These are phyloP conservation scores for Muntiacus reevesi DNA, from an alignment of 2,113 vertebrate genomes.

Conservation along the genomic window DNA sequence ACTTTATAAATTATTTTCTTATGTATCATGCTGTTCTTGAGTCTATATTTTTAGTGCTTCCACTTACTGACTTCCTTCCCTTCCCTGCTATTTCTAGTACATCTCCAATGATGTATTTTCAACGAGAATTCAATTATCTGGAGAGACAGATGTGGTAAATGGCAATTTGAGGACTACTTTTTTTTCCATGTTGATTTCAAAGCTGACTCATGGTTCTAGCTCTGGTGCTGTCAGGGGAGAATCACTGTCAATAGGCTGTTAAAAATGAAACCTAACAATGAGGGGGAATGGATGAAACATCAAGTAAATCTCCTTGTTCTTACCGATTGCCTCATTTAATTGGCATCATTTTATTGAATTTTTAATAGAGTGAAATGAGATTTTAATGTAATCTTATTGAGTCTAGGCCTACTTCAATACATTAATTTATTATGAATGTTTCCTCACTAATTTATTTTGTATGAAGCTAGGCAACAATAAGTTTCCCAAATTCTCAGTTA, in stretches of 20 bases:
- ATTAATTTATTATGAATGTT: constrained; percentile 81
- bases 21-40: neutral
- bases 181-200: constrained; percentile 45
- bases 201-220: constrained; percentile 65
- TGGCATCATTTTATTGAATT: constrained; percentile 79
- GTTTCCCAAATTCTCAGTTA: constrained; percentile 52
- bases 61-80: neutral
- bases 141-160: constrained; percentile 70
- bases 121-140: constrained; percentile 65
- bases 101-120: constrained; percentile 54
- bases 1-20: constrained; percentile 63
- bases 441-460: constrained; percentile 75
- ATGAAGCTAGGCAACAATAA: constrained; percentile 58
- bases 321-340: constrained; percentile 77
- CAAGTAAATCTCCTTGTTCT: constrained; percentile 75
- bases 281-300: constrained; percentile 70
- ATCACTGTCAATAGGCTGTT: constrained; percentile 76
- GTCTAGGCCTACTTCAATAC: constrained; percentile 74
- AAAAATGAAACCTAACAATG: constrained; percentile 76
- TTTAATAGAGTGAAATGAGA: constrained; percentile 82
- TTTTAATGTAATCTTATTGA: constrained; percentile 82
- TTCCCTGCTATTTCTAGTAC: neutral
- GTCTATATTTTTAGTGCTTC: constrained; percentile 49
- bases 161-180: constrained; percentile 55
- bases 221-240: constrained; percentile 33